Evolutionary conservation across 2,888 invertebrate genomes (phyloP).

Genomic region (Sericinus montela): DNA sequence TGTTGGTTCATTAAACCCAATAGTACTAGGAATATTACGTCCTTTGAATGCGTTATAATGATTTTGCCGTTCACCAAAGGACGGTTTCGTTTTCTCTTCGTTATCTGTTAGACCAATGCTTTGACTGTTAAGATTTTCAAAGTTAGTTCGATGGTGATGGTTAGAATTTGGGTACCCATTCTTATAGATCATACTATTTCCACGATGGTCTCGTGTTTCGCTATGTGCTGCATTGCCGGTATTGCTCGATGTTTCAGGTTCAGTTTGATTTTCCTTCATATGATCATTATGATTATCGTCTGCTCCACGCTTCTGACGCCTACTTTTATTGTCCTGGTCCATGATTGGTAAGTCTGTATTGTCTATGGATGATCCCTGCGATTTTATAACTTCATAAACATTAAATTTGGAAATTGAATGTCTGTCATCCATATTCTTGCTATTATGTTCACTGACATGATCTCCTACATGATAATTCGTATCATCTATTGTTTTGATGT

Average conservation of each 20-base stretch:
- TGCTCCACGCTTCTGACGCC: constrained; percentile 9
- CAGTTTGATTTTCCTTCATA: background rate
- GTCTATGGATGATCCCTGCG: background rate
- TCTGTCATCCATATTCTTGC: background rate
- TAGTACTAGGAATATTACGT: background rate
- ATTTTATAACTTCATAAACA: background rate
- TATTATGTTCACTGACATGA: background rate
- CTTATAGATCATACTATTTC: background rate
- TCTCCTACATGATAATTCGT: background rate
- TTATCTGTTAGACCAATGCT: background rate
- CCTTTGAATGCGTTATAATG: background rate
- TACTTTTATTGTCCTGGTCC: background rate
- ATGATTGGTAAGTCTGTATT: background rate
- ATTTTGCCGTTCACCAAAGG: background rate
- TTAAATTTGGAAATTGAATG: constrained; percentile 6
- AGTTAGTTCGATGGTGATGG: no score
- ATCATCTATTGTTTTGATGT: background rate
- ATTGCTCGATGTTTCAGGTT: background rate
- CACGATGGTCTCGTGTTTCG: background rate
- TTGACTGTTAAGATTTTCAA: background rate
- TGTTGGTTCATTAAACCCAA: background rate
- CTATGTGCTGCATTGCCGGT: background rate
- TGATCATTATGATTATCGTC: background rate
- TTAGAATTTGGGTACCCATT: background rate
- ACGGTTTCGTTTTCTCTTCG: background rate